A percentile compares a stretch with the other conserved stretches of the same genome.
Evolutionary conservation across 2,113 vertebrate species (phyloP).

Genomic region (Takifugu bimaculatus): DNA sequence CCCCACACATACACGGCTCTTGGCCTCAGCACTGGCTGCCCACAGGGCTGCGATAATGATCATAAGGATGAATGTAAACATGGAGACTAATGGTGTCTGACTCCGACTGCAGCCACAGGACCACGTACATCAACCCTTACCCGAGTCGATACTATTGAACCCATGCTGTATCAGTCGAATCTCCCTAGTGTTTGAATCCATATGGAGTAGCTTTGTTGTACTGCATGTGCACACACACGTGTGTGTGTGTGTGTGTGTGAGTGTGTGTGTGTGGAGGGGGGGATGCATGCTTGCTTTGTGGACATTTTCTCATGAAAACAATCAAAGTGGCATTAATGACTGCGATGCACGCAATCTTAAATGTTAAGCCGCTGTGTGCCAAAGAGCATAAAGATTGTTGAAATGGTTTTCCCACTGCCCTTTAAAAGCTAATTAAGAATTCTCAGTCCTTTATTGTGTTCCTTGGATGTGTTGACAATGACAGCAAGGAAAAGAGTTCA

Average conservation of each 20-base stretch:
- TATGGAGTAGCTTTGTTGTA: neutral
- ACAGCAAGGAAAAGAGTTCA: constrained; percentile 50
- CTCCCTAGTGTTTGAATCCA: constrained; percentile 4
- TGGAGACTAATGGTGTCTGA: neutral
- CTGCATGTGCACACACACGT: too few relatives aligned
- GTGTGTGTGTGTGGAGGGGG: neutral
- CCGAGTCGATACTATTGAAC: constrained; percentile 16
- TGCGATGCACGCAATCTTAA: constrained; percentile 13
- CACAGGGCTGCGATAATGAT: neutral
- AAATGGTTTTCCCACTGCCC: constrained; percentile 46
- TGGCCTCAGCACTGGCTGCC: too few relatives aligned
- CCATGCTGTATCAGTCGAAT: neutral
- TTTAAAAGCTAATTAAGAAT: constrained; percentile 62
- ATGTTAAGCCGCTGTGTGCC: constrained; percentile 41
- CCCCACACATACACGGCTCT: too few relatives aligned
- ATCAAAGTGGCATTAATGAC: constrained; percentile 2
- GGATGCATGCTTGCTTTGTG: neutral
- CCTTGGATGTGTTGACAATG: constrained; percentile 51
- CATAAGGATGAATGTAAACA: neutral
- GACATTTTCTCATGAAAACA: neutral
- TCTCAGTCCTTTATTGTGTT: constrained; percentile 49
- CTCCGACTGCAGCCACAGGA: neutral
- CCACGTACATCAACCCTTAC: neutral
- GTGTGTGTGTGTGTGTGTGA: neutral
- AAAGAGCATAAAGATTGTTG: constrained; percentile 25